Conservation (phyloP, 1,140 invertebrate genomes). For the Cheumatopsyche charites region DNA sequence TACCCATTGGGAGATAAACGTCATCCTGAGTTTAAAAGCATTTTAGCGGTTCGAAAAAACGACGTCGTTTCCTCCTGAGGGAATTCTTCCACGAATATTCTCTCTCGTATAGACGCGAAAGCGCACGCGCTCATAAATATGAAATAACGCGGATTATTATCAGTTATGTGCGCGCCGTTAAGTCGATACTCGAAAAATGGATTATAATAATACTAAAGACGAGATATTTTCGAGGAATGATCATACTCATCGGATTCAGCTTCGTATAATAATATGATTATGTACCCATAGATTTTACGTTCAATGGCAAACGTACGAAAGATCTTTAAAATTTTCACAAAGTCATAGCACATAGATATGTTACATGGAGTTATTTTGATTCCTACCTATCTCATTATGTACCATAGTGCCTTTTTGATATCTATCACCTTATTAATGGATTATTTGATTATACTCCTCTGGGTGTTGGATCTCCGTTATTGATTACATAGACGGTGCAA, state of each 20-base stretch:
- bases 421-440: too few relatives aligned
- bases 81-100: constrained; percentile 4
- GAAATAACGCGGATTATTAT: constrained; percentile 14
- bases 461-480: background rate
- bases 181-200: too few relatives aligned
- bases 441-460: background rate
- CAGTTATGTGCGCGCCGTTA: too few relatives aligned
- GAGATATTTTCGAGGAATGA: background rate
- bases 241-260: background rate
- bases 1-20: constrained; percentile 44
- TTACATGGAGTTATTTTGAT: too few relatives aligned
- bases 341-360: too few relatives aligned
- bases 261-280: background rate
- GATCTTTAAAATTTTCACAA: too few relatives aligned
- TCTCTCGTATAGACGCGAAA: background rate
- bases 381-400: too few relatives aligned
- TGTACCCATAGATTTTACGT: too few relatives aligned
- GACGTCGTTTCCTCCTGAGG: constrained; percentile 25
- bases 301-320: too few relatives aligned
- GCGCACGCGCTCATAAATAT: constrained; percentile 15
- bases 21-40: constrained; percentile 46
- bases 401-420: too few relatives aligned
- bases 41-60: constrained; percentile 43
- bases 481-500: background rate
- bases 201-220: too few relatives aligned